These are phyloP conservation scores for Rhinopithecus roxellana DNA, from an alignment of 2,113 vertebrate species.

Conservation along the genomic window DNA sequence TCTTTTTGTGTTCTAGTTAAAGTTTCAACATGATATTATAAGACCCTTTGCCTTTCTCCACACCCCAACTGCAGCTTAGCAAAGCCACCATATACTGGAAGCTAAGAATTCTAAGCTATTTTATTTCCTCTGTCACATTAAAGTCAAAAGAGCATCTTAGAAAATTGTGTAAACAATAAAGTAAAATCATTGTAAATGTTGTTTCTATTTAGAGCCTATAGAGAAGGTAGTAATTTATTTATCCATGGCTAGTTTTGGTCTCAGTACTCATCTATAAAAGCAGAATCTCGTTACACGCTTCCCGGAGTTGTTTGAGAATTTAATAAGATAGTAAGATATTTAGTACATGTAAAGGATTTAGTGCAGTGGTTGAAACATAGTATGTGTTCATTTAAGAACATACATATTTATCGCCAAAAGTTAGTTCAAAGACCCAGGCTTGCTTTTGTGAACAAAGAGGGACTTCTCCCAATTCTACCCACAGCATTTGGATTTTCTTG, in stretches of 20 bases:
- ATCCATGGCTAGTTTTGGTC: background rate
- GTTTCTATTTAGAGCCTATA: background rate
- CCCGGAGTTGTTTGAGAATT: background rate
- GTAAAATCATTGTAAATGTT: background rate
- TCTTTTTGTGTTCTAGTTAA: background rate
- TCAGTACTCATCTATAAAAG: background rate
- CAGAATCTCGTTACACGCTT: background rate
- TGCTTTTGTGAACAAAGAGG: background rate
- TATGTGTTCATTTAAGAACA: constrained; percentile 24
- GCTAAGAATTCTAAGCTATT: background rate
- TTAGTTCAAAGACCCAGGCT: background rate
- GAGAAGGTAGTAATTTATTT: background rate
- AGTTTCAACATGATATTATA: background rate
- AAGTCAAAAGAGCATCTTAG: background rate
- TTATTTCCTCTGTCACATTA: background rate
- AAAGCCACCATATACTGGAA: background rate
- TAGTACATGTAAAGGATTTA: background rate
- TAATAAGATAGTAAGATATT: background rate
- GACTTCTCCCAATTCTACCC: background rate
- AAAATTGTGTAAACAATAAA: background rate
- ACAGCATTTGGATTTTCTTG: background rate
- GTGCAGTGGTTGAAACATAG: background rate
- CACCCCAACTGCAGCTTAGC: background rate
- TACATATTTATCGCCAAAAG: background rate
- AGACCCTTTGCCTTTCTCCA: background rate